Base-by-base conservation (phyloP, 2,113 vertebrate species). In the Sclerurus mexicanus region DNA sequence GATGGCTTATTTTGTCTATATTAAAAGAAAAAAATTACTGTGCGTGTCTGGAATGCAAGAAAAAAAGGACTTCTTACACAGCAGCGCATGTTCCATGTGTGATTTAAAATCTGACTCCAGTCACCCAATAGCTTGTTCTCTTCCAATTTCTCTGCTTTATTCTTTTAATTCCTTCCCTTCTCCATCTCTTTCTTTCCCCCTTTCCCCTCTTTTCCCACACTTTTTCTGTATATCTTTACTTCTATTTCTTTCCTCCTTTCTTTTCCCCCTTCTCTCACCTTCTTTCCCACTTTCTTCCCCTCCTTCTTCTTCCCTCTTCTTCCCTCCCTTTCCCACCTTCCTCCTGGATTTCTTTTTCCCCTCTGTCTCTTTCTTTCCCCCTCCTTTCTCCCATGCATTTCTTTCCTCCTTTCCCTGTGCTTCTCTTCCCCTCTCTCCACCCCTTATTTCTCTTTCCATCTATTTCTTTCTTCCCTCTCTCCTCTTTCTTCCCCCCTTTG, bases 1-100 rank as follows among this genome's bases (percentile, higher is more conserved):
- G 56, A 71, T 24, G 28, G 52, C 52, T 93, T 93, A 55, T 92
- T 92, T 88, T 84, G 68, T 77, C 87, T 95, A 17, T 47, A 47
- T 75, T 67, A 50, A 73, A 85, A 80, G 44, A 28, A 67, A 76
- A 68, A 94, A 91, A 82, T 46, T 62, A 79, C 72, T 55, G 0
- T 33, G 56, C 3, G 2, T 21, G 63, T 80, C 87, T 91, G 94
- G 85, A 96, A 94, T 88, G 87, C 55, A 62, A 71, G 74, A 74
- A 53, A 76, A 91, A 75, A 21, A 59, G 37, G 56, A 64, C 73
- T 87, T 87, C n/a, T 93, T 87, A 59, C 7, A 21, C 27, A 71
- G 62, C 74, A 76, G 49, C 0, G 0, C 11, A 40, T 0, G 4
- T 44, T 77, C 69, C 56, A 5, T 9, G 17, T 44, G 14, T 56